phyloP scores from a whole-genome alignment of 2,113 vertebrate genomes.

The Colistium nudipinnis region DNA sequence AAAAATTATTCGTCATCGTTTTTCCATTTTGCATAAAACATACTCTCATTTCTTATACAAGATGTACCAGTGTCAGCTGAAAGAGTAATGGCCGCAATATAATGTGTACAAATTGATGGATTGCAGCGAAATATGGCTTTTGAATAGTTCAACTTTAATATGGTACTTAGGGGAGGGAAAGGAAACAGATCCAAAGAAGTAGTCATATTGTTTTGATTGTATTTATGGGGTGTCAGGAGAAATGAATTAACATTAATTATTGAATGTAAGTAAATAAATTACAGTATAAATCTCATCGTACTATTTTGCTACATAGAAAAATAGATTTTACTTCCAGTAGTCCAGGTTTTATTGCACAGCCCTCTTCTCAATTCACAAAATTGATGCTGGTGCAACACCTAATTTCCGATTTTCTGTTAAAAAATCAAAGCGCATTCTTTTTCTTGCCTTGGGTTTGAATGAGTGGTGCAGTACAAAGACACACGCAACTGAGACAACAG shows the following conservation, averaged over 20 bases:
- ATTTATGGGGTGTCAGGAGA: conserved; percentile 9
- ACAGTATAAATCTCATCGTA: conserved; percentile 9
- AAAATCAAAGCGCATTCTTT: neutral
- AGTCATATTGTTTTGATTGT: conserved; percentile 37
- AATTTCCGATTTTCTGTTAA: neutral
- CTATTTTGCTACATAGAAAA: conserved; percentile 28
- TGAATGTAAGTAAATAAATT: conserved; percentile 22
- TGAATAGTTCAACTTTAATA: conserved; percentile 20
- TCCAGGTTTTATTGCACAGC: neutral
- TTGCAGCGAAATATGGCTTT: conserved; percentile 2
- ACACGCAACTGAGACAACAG: conserved; percentile 74
- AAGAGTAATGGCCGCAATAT: conserved; percentile 22
- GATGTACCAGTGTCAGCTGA: conserved; percentile 22
- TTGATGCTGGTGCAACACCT: neutral
- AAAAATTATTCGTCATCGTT: conserved; percentile 10
- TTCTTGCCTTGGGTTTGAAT: conserved; percentile 46
- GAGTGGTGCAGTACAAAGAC: conserved; percentile 59
- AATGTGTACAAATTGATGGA: conserved; percentile 32
- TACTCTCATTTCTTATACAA: conserved; percentile 1
- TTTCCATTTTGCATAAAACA: conserved; percentile 2
- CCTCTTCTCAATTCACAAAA: conserved; percentile 5
- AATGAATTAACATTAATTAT: conserved; percentile 18
- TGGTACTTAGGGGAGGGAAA: conserved; percentile 3
- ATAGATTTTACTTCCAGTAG: conserved; percentile 17
- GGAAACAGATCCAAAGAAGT: conserved; percentile 1